Conservation (phyloP, 2,888 invertebrate species). For the Torymus texanus region DNA sequence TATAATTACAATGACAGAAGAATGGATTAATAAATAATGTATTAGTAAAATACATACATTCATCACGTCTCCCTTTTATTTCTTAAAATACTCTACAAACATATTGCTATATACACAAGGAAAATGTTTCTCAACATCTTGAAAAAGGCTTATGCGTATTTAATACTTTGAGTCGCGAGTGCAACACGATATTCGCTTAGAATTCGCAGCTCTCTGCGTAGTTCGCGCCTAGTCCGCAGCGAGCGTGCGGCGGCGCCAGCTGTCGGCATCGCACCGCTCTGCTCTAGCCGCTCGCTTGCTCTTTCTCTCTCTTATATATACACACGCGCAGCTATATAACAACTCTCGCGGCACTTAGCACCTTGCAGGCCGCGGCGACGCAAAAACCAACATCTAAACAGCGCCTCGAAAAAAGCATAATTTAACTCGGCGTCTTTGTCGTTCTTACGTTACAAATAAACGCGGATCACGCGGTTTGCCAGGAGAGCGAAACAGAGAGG, state of each 20-base stretch:
- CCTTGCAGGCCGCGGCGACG: background rate
- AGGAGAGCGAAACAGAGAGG: background rate
- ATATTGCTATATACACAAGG: no score
- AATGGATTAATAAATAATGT: no score
- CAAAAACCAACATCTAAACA: background rate
- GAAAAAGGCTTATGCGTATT: no score
- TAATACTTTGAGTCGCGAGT: background rate
- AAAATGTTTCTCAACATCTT: no score
- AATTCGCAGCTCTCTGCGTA: slow-evolving; percentile 44
- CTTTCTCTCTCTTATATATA: no score
- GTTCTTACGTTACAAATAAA: slow-evolving; percentile 17
- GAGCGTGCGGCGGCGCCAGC: slow-evolving; percentile 66
- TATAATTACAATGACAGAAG: no score
- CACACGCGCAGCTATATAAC: background rate
- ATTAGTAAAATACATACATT: no score
- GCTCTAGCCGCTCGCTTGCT: background rate
- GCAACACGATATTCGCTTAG: slow-evolving; percentile 14
- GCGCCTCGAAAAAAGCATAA: background rate
- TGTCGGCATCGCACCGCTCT: slow-evolving; percentile 60
- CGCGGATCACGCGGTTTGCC: slow-evolving; percentile 31
- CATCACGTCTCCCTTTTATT: no score
- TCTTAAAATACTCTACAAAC: no score
- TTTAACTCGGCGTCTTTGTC: slow-evolving; percentile 11
- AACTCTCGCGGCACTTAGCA: slow-evolving; percentile 22
- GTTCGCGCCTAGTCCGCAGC: slow-evolving; percentile 59